phyloP scores from a whole-genome alignment of 2,113 vertebrate species.

The Amblyornis subalaris region DNA sequence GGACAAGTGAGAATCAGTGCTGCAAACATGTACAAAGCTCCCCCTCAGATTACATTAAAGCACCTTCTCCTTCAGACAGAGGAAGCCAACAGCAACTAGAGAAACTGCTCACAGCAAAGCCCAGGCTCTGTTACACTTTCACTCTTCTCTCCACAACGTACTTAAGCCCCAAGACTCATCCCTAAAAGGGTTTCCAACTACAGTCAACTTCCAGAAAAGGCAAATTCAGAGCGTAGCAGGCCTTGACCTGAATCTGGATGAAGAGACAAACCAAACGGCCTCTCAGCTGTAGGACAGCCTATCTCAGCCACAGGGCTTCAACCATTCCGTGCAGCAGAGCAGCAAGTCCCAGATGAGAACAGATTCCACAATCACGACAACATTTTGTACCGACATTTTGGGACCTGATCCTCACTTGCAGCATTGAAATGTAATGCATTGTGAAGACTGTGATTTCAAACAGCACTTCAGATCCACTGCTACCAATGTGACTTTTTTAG shows the following conservation, averaged over 20 bases:
- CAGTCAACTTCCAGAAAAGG: background rate
- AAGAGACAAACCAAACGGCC: background rate
- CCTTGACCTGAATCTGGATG: background rate
- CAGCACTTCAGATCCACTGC: background rate
- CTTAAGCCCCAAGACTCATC: background rate
- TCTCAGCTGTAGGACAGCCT: background rate
- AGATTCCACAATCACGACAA: background rate
- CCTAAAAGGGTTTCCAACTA: background rate
- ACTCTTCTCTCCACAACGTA: background rate
- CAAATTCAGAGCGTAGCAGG: background rate
- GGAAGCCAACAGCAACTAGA: background rate
- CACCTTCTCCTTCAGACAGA: background rate
- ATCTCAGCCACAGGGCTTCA: background rate
- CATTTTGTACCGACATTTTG: background rate
- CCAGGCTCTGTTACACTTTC: background rate
- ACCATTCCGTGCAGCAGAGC: fast-evolving
- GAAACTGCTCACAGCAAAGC: background rate
- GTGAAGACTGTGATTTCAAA: background rate
- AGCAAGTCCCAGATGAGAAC: background rate
- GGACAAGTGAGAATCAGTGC: slow-evolving; percentile 10
- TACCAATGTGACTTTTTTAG: background rate
- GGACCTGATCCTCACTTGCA: background rate
- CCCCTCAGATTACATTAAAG: background rate
- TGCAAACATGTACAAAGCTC: background rate
- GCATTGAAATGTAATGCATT: background rate